Evolutionary conservation across 2,888 invertebrate genomes (phyloP), one percentile per base, ranked within the genome.

Genomic region (Xestia sexstrigata): DNA sequence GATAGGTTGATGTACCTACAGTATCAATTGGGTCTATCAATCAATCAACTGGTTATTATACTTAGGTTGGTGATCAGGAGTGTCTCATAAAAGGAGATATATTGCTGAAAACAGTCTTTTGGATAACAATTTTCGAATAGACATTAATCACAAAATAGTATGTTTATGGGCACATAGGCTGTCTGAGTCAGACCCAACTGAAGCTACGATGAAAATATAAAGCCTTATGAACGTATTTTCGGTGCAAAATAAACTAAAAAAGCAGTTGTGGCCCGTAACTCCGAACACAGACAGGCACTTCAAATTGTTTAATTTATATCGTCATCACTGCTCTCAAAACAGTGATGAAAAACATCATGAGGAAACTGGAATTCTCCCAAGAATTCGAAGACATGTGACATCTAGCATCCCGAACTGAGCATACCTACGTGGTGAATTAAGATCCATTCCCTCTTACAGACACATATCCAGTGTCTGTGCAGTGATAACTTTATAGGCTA

Each of bases 1-100:
- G 76, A 68, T n/a, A 63, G n/a, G 52, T 68, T 72, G 65, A 79
- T 62, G 66, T 58, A 23, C 26, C 15, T 26, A 26, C 35, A 78
- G n/a, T 82, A 73, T 67, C 72, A 35, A 60, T 52, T 65, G 9
- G 39, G 49, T 68, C 69, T 76, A 55, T 82, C 62, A 52, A 82
- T 80, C 70, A 74, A 80, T 70, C 39, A 79, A n/a, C 0, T n/a
- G 42, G 9, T 49, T 69, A 58, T 63, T 69, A 49, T 42, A n/a
- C n/a, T n/a, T n/a, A 30, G 47, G 35, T 35, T 1, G 13, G 20
- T 49, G 49, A 6, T 45, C 26, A 45, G 3, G 35, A n/a, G 20
- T 58, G 49, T 68, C 42, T 49, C 9, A 1, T 55, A 80, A 63
- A 80, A 13, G 55, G 67, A 74, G 13, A n/a, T 74, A n/a, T 74